Conservation (phyloP, 1,140 invertebrate species). For the Pristionchus pacificus region DNA sequence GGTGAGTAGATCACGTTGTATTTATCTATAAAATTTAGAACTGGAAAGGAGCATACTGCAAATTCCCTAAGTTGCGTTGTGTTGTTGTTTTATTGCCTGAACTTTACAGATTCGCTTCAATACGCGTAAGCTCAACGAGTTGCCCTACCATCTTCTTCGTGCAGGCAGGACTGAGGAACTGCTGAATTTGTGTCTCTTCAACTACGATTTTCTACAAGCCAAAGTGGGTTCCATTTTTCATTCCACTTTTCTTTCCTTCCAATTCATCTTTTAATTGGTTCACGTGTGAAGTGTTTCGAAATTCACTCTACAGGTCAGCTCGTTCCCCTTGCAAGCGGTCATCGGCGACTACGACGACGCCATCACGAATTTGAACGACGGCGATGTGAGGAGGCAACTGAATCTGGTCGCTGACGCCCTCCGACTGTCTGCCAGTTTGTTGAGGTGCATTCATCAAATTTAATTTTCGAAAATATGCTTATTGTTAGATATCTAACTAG, state of each 20-base stretch:
- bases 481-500: too few relatives aligned
- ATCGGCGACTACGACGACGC: constrained; percentile 93
- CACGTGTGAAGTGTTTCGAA: neutral
- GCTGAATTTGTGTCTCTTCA: constrained; percentile 88
- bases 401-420: constrained; percentile 90
- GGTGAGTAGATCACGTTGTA: too few relatives aligned
- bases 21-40: constrained; percentile 77
- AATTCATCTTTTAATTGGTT: neutral
- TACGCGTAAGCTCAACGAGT: constrained; percentile 66
- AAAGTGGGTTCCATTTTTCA: constrained; percentile 58
- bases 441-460: too few relatives aligned
- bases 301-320: constrained; percentile 68
- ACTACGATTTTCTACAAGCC: constrained; percentile 93
- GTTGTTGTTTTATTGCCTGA: too few relatives aligned
- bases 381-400: constrained; percentile 72
- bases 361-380: constrained; percentile 75
- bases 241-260: constrained; percentile 1
- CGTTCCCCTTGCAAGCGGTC: constrained; percentile 87
- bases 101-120: constrained; percentile 71
- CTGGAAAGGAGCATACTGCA: constrained; percentile 15
- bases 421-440: constrained; percentile 67
- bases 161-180: constrained; percentile 84
- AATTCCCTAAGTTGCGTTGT: too few relatives aligned
- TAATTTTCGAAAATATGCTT: too few relatives aligned
- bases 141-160: constrained; percentile 87